Evolutionary conservation across 2,888 invertebrate genomes (phyloP), one percentile per base, ranked within the genome.

Genomic region (Globia sparganii): DNA sequence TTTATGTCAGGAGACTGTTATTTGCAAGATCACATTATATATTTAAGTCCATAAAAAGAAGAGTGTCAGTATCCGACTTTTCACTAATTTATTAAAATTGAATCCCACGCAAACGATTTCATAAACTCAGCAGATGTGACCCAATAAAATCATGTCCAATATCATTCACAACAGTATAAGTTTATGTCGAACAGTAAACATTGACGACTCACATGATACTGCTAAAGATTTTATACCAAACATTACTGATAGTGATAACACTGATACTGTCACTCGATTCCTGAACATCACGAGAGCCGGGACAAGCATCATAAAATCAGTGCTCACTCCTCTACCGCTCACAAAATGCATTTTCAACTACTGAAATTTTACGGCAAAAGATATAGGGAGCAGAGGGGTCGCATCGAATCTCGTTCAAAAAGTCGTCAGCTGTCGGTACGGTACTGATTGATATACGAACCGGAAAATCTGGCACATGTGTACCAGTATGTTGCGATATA

Each of bases 351-450:
- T 88, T 86, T 83, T 81, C 68, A 76, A 83, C 77, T 78, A 71
- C 70, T 43, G 49, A 59, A 76, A 82, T 85, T 87, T 87, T 88
- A 81, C 72, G 79, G 74, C 77, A 68, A 68, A 73, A 72, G 81
- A 84, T 86, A 83, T 87, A 80, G 85, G 75, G 69, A 72, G 59
- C 66, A 64, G 72, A 74, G 46, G 59, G 82, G 75, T 84, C 86
- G 81, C 89, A 93, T 94, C 90, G 91, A 87, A 93, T 92, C 89
- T 91, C 94, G 92, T 88, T 94, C 94, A 94, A 91, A 94, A 92
- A 88, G 90, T 92, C 95, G 92, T 94, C 95, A 94, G 91, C 90
- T 76, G 80, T 79, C 69, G 31, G n/a, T 5, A 90, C 90, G 40
- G 67, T 77, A 77, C 86, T 94, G 94, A 95, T 95, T 94, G 95